Evolutionary conservation across 1,140 invertebrate genomes (phyloP), one percentile per base, ranked within the genome.

Genomic region (Drosophila repleta): DNA sequence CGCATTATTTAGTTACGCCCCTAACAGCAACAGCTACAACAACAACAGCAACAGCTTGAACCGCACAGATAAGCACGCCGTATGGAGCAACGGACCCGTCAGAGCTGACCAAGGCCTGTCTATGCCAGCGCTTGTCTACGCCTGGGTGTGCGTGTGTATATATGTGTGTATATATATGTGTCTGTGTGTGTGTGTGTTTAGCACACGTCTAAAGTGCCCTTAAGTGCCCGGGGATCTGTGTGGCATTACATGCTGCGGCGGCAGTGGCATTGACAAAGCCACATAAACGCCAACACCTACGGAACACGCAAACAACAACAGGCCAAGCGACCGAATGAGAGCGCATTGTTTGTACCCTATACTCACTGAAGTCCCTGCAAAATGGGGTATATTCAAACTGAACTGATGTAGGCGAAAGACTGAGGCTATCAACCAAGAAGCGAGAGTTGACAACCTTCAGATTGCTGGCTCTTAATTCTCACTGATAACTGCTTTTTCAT

Each of bases 281-380:
- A 88, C 83, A 88, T 87, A 82, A 82, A 76, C 71, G 83, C 65
- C 83, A 87, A 87, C 83, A 87, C 83, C 83, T 87, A 88, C 67
- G 76, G 79, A 88, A 88, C 82, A 87, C 83, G 78, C 83, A 87
- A 85, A 82, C 82, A 87, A 72, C 72, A 79, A 58, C 49, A 32
- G 26, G 26, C 51, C 73, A 60, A 75, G 60, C 32, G 24, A 51
- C 18, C 15, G 5, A 48, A 49, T n/a, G 11, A 37, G 49, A 37
- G 45, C 41, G 51, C 56, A 68, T 37, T 56, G 32, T 20, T 43
- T 13, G 17, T 52, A 32, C 49, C 49, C 49, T 52, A 26, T 32
- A 21, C 21, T 21, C 46, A 48, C 15, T 48, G 18, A n/a, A 48
- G 24, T n/a, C 7, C 3, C 11, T 21, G 21, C 10, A 11, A 17